phyloP scores from a whole-genome alignment of 2,113 vertebrate species.

The Galbula dea region DNA sequence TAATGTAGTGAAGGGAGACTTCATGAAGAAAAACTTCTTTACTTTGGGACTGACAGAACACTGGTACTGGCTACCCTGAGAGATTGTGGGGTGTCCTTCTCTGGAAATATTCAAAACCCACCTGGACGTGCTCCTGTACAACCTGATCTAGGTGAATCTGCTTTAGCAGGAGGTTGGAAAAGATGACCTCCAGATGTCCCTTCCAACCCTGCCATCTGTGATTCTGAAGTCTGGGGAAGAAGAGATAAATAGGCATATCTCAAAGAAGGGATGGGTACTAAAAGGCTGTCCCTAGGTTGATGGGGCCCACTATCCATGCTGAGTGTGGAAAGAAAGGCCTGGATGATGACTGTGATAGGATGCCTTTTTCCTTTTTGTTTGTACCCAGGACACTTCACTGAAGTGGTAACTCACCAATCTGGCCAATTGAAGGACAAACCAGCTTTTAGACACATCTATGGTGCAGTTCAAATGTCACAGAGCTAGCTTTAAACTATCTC shows the following conservation, averaged over 20 bases:
- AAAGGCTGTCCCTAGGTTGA: neutral
- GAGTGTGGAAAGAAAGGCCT: neutral
- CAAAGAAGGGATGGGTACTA: neutral
- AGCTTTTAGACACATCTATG: neutral
- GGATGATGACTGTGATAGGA: too few relatives aligned
- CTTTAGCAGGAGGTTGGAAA: too few relatives aligned
- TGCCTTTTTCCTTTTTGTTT: neutral
- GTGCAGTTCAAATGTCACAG: neutral
- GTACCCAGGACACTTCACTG: neutral
- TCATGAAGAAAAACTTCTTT: too few relatives aligned
- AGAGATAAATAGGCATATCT: neutral
- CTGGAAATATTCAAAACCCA: too few relatives aligned
- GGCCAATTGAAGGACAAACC: neutral
- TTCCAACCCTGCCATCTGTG: too few relatives aligned
- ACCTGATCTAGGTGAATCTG: too few relatives aligned
- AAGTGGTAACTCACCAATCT: neutral
- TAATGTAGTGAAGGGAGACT: neutral
- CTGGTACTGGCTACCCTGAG: too few relatives aligned
- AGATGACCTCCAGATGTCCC: too few relatives aligned
- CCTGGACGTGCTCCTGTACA: too few relatives aligned
- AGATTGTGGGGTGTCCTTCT: too few relatives aligned
- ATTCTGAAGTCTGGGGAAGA: neutral
- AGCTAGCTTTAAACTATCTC: neutral
- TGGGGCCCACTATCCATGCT: neutral
- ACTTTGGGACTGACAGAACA: too few relatives aligned